Base-by-base conservation (phyloP, 2,888 invertebrate species). In the Cybosia mesomella region DNA sequence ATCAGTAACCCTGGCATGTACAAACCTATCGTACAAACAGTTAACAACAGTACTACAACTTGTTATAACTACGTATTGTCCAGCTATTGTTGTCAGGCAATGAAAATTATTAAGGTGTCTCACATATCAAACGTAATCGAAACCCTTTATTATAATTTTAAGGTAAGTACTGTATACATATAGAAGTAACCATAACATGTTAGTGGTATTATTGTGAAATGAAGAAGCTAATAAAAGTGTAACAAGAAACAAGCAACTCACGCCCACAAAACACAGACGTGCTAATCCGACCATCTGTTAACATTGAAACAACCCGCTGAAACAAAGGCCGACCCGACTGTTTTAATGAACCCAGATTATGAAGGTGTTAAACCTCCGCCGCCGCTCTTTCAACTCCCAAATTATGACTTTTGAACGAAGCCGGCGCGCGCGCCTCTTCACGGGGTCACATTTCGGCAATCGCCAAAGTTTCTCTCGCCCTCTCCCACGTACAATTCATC, bases 301-400 rank as follows among this genome's bases (percentile, higher is more conserved):
- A 83, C 87, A 84, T 90, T 89, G 87, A 81, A 94, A 93, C 93
- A 87, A 93, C 87, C 90, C 89, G 94, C 91, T 92, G 94, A 95
- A 94, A 94, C 95, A 95, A 94, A 94, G 93, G 89, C 91, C 89
- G 89, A 80, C 90, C 92, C 91, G 91, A 83, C 88, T 87, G 83
- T 84, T 92, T 94, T 95, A 95, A 95, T 95, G 94, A 94, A 91
- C 89, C 88, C 89, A 92, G 94, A 93, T 94, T 95, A 94, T 93
- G 93, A 94, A 94, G 94, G 95, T 94, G 95, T 94, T 94, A 95
- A 94, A 92, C 91, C 91, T 85, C 88, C 89, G 86, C 84, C 88
- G 92, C 90, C 85, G 88, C 89, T 91, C 94, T 93, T 94, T 94
- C 92, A 93, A 94, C 93, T 93, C 83, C 89, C 92, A 92, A 94